phyloP scores from a whole-genome alignment of 2,797 vertebrate species.

The Phrynocephalus vlangalii region DNA sequence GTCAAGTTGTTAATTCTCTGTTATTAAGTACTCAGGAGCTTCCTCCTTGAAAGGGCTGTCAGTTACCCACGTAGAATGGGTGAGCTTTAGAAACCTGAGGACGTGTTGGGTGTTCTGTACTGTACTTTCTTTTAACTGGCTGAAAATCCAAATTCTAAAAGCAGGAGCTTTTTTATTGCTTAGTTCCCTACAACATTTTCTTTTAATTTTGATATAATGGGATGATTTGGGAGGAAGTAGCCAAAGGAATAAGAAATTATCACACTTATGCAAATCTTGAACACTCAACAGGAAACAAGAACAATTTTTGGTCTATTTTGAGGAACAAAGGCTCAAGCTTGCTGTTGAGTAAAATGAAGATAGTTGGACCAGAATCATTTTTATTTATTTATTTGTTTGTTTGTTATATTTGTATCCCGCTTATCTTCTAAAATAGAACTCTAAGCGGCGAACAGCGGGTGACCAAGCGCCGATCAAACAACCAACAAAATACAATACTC shows the following conservation, averaged over 20 bases:
- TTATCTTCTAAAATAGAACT: too few species aligned
- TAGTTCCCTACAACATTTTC: background rate
- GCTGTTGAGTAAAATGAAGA: background rate
- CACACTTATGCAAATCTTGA: background rate
- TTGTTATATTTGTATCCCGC: too few species aligned
- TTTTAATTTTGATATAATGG: background rate
- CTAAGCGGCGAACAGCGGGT: too few species aligned
- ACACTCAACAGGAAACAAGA: background rate
- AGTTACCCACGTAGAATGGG: slow-evolving; percentile 59
- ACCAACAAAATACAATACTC: too few species aligned
- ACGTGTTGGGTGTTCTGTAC: slow-evolving; percentile 50
- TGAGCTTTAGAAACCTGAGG: slow-evolving; percentile 51
- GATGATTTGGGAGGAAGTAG: too few species aligned
- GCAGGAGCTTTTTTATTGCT: background rate
- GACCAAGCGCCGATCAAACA: too few species aligned
- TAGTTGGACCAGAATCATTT: too few species aligned
- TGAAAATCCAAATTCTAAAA: background rate
- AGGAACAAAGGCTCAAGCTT: too few species aligned
- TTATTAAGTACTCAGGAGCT: slow-evolving; percentile 71
- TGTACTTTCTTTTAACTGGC: slow-evolving; percentile 13
- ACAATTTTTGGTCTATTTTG: too few species aligned
- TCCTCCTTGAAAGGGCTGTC: slow-evolving; percentile 68
- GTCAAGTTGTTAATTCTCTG: slow-evolving; percentile 72
- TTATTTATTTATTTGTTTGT: too few species aligned
- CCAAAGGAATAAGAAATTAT: background rate